Base-by-base conservation (phyloP, 2,888 invertebrate species). In the Ophioninae sp. region DNA sequence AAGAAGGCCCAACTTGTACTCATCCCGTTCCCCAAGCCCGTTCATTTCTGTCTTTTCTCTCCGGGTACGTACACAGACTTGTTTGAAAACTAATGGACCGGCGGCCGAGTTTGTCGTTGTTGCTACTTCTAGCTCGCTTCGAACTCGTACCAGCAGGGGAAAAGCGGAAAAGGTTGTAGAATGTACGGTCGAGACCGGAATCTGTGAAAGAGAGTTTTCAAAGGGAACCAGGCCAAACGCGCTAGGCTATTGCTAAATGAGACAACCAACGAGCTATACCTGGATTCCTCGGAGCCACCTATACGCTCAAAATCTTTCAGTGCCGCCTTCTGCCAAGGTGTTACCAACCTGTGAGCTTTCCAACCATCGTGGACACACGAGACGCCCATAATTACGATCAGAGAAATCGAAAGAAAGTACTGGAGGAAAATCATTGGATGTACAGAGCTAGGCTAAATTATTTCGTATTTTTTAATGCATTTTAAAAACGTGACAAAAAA, bases 41-140 rank as follows among this genome's bases (percentile, higher is more conserved):
- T 74, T 83, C 79, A 76, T 79, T 82, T 77, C 79, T 83, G 64
- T 51, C 67, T 68, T 58, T 73, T 82, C 61, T 82, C 61, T 56
- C 68, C 20, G 78, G 23, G n/a, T 22, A 22, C 72, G 78, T 72
- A 75, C 65, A 63, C 78, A 68, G 51, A 69, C 79, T 84, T 83
- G 85, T 83, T 83, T 85, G 75, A 74, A 72, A 85, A 83, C 85
- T 85, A 85, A 85, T 85, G 85, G 83, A 85, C 83, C 67, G 80
- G 75, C 83, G 80, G 81, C 80, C 85, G 85, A 83, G 85, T 85
- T 83, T 67, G 83, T 79, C 37, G 72, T 59, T 73, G 73, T 82
- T 77, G 79, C 76, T 65, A 64, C 65, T 69, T 82, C 65, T 2
- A 22, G 59, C 78, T 71, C 58, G 17, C 51, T 6, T 51, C 17